Evolutionary conservation across 2,888 invertebrate species (phyloP), one percentile per base, ranked within the genome.

Genomic region (Drosophila maculinotata): DNA sequence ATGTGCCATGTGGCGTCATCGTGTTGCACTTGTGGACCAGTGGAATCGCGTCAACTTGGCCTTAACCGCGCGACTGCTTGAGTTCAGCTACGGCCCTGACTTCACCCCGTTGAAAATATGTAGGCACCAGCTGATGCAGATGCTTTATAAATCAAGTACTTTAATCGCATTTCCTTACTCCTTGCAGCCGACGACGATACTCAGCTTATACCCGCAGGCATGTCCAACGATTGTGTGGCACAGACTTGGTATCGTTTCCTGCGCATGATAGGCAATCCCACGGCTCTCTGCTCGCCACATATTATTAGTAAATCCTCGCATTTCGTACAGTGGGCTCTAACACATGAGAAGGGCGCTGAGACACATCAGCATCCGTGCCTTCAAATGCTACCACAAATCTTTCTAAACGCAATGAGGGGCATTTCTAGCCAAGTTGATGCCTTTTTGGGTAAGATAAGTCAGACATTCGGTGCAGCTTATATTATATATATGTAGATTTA

Each of bases 181-280:
- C 7, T 48, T 65, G 39, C 86, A 97, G 97, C 94, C 70, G 97
- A 97, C 71, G 98, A 98, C 82, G 98, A 98, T 90, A 93, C 93
- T 3, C 94, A 94, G 79, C 91, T 98, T 41, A 95, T 98, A 59
- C 97, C 98, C 1, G 90, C 93, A 0, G 95, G 95, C 48, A 98
- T 98, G 96, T 94, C 95, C 38, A 95, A 96, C 65, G 97, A 98
- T 90, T 97, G 97, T 65, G 95, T 98, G 33, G 96, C 97, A 59
- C 99, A 99, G 92, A 96, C 96, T 84, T 99, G 99, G 99, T 99
- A 97, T 92, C 94, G 99, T 64, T 95, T 99, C 88, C 92, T 99
- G 64, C 97, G 98, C 89, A 97, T 97, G 33, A 95, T 99, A 68
- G 98, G 98, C 26, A 98, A 98, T 92, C 99, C 99, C 0, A 97